Conservation (phyloP, 2,888 invertebrate genomes). For the Drosophila merina region DNA sequence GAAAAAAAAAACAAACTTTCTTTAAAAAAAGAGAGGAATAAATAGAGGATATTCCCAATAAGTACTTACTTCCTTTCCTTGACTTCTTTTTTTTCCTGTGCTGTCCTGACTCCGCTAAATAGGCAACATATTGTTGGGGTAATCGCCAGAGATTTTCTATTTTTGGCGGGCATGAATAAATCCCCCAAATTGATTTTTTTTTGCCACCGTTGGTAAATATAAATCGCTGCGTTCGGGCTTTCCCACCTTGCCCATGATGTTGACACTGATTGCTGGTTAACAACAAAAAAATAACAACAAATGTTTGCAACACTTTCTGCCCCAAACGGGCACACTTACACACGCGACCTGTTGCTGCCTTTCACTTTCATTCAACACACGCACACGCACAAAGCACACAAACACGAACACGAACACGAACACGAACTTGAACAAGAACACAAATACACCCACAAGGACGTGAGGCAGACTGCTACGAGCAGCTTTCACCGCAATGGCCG, state of each 20-base stretch:
- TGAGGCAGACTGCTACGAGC: slow-evolving; percentile 29
- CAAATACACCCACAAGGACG: slow-evolving; percentile 1
- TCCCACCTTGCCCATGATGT: slow-evolving; percentile 36
- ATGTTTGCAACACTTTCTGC: slow-evolving; percentile 12
- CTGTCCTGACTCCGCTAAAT: slow-evolving; percentile 33
- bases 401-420: slow-evolving; percentile 1
- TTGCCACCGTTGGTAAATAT: slow-evolving; percentile 28
- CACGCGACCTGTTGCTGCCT: slow-evolving; percentile 73
- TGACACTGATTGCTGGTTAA: slow-evolving; percentile 34
- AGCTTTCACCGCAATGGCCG: slow-evolving; percentile 44
- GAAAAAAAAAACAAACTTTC: not conserved
- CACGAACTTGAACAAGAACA: not conserved
- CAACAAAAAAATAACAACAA: not conserved
- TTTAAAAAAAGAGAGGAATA: too few species aligned
- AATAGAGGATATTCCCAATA: not conserved
- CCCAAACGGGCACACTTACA: slow-evolving; percentile 5
- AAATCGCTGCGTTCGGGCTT: slow-evolving; percentile 30
- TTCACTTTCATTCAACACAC: slow-evolving; percentile 64
- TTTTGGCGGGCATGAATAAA: slow-evolving; percentile 42
- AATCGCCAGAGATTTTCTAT: slow-evolving; percentile 49
- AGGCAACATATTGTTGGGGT: slow-evolving; percentile 64
- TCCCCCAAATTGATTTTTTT: slow-evolving; percentile 38
- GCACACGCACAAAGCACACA: slow-evolving; percentile 15
- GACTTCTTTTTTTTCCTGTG: slow-evolving; percentile 2
- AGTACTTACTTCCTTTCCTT: too few species aligned